Percentiles rank a stretch among this genome's conserved stretches.
These are phyloP conservation scores for Neodiprion fabricii DNA, from an alignment of 1,140 invertebrate genomes.

Conservation along the genomic window DNA sequence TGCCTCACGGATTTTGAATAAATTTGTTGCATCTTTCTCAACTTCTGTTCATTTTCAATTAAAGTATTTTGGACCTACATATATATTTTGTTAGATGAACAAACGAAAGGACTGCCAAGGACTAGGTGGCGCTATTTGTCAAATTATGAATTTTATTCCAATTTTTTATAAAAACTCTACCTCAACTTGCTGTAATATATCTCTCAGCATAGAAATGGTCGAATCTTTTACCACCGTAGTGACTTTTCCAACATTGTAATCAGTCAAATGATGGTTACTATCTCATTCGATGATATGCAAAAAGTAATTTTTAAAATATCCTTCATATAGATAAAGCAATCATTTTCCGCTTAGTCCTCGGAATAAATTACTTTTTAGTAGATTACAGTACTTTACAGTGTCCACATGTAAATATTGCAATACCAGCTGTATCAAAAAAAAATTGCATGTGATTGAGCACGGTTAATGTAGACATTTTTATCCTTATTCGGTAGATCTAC, in stretches of 20 bases:
- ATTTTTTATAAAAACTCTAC: background rate
- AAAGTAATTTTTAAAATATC: too few species aligned
- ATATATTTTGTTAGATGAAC: background rate
- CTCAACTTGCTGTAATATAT: background rate
- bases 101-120: background rate
- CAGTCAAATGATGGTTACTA: too few species aligned
- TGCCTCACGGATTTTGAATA: conserved; percentile 35
- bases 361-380: background rate
- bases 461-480: background rate
- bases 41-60: conserved; percentile 19
- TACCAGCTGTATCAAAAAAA: background rate
- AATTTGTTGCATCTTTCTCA: conserved; percentile 32
- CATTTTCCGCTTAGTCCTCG: background rate
- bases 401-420: background rate
- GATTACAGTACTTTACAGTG: background rate
- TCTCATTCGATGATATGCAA: too few species aligned
- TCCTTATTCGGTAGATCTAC: background rate
- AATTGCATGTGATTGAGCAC: background rate
- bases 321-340: background rate
- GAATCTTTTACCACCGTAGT: too few species aligned
- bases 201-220: background rate
- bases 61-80: conserved; percentile 16
- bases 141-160: background rate
- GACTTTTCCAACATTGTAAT: too few species aligned
- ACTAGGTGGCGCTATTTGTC: background rate